phyloP scores from a whole-genome alignment of 2,888 invertebrate genomes.

The Zygothrica quintamaculata region DNA sequence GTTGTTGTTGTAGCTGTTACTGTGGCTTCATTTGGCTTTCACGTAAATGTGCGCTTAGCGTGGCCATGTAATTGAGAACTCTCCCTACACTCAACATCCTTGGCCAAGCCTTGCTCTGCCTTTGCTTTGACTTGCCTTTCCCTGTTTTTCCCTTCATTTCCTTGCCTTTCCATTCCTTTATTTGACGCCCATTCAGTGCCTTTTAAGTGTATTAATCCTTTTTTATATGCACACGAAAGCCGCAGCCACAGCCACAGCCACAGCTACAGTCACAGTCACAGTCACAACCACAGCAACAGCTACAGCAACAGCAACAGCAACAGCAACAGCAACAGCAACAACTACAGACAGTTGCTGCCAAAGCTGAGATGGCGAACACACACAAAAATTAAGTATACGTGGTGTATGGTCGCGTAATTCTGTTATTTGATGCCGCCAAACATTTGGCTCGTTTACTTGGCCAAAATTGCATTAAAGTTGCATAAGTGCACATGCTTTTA shows the following conservation, averaged over 20 bases:
- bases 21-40: conserved; percentile 77
- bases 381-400: conserved; percentile 67
- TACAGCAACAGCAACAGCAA: conserved; percentile 36
- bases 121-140: conserved; percentile 10
- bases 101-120: conserved; percentile 7
- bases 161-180: conserved; percentile 6
- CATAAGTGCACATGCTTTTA: conserved; percentile 81
- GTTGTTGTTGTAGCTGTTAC: conserved; percentile 24
- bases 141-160: too few relatives aligned
- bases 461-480: conserved; percentile 81
- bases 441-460: conserved; percentile 68
- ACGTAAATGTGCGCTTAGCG: conserved; percentile 79
- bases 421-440: conserved; percentile 65
- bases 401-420: conserved; percentile 48
- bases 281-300: too few relatives aligned
- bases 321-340: conserved; percentile 36
- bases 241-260: conserved; percentile 39
- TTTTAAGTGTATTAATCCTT: conserved; percentile 80
- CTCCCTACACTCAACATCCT: conserved; percentile 2
- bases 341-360: conserved; percentile 10
- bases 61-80: conserved; percentile 68
- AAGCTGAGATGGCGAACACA: conserved; percentile 27
- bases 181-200: too few relatives aligned
- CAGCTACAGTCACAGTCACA: conserved; percentile 21
- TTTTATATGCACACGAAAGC: conserved; percentile 67